Evolutionary conservation across 1,140 invertebrate genomes (phyloP), one percentile per base, ranked within the genome.

Genomic region (Drosophila kepulauana): DNA sequence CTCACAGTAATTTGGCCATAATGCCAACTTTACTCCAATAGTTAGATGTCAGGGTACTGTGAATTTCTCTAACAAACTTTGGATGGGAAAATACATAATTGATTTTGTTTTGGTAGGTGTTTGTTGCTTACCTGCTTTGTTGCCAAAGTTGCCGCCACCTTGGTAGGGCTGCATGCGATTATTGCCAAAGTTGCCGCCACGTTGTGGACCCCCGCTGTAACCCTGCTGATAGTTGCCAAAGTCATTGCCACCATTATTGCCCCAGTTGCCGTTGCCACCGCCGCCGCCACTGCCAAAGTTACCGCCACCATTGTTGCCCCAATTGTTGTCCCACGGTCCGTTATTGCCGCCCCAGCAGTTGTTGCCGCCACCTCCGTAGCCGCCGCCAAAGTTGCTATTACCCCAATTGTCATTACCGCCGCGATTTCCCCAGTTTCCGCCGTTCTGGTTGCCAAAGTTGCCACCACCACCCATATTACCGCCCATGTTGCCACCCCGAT

Each of bases 201-300:
- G 93, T 59, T 96, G 94, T 0, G 95, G 95, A 1, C 96, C 96
- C 33, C 95, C 96, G 7, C 95, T 94, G 75, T 95, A 96, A 38
- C 94, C 94, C 86, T 97, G 96, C 75, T 97, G 96, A 80, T 96
- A 97, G 2, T 81, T 85, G n/a, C 96, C 96, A 77, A 96, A 96
- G 66, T 95, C 95, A 71, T 94, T 94, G 57, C 93, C 93, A 59
- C 90, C 91, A 56, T 77, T 79, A 33, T 81, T 90, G 6, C 88
- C 89, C 74, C 93, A 92, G 61, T 82, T 91, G 15, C 79, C 81
- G 35, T 68, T 68, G 59, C 75, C 67, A 5, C 81, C 79, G 25
- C 74, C 76, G 20, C 79, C 77, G 13, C 73, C 75, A 54, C 67
- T 68, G 11, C 85, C 69, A 5, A 80, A 89, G 51, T 81, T 91